Percentiles rank a stretch among this genome's conserved stretches.
Conservation (phyloP, 2,888 invertebrate species). For the Hirudinaria manillensis region DNA sequence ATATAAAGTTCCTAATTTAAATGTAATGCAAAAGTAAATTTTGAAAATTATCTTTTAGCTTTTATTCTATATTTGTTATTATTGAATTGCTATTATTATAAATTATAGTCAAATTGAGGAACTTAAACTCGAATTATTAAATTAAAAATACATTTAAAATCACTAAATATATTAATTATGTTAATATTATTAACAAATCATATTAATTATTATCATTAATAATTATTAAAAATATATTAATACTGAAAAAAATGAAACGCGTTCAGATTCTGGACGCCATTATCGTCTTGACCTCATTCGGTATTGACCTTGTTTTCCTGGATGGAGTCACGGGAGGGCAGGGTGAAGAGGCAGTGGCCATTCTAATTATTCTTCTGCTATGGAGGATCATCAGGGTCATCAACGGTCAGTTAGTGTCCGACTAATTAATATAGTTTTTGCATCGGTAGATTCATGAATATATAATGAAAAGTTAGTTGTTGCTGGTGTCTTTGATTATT, state of each 20-base stretch:
- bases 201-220: too few relatives aligned
- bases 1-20: too few relatives aligned
- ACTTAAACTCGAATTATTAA: neutral
- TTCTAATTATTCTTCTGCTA: conserved; percentile 49
- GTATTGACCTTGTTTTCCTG: conserved; percentile 47
- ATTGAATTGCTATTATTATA: too few relatives aligned
- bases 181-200: too few relatives aligned
- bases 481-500: neutral
- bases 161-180: too few relatives aligned
- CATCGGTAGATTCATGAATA: neutral
- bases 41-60: too few relatives aligned
- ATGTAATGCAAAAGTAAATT: too few relatives aligned
- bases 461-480: too few relatives aligned
- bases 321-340: conserved; percentile 46
- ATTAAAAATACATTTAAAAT: neutral
- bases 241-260: too few relatives aligned
- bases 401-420: conserved; percentile 45
- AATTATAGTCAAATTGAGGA: neutral
- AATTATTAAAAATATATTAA: neutral
- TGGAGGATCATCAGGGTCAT: conserved; percentile 52
- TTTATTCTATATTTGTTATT: too few relatives aligned
- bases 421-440: neutral
- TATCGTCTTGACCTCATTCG: conserved; percentile 48
- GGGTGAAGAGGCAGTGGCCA: conserved; percentile 50
- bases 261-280: conserved; percentile 51